Base-by-base conservation (phyloP, 1,140 invertebrate species). In the Zophobas morio region DNA sequence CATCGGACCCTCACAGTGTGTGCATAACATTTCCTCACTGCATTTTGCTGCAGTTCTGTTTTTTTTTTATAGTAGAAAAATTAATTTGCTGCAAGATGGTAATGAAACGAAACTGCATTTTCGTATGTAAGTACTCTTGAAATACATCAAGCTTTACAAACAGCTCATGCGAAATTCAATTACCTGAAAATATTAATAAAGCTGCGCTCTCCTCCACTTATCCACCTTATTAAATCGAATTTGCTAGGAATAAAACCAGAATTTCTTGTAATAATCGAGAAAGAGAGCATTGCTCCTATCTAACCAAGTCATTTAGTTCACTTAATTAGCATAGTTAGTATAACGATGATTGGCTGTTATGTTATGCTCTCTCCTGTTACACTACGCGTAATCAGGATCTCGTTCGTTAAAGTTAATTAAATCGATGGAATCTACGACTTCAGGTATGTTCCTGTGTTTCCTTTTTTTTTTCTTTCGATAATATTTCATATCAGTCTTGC, bases 381-480 rank as follows among this genome's bases (percentile, higher is more conserved):
- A 66, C 60, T 39, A 66, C 42, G 42, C 60, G 71, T 56, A 73
- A 73, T 73, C 71, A 56, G 71, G 1, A 72, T 54, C 49, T 54
- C 71, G 37, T 73, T 73, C 71, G 71, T 73, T 73, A 73, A 73
- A 56, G 37, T 73, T 73, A 73, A 73, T 73, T 73, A 56, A 56
- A 73, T 73, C 71, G 71, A 73, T 66, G n/a, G 42, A 66, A 66
- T 66, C 39, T 39, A 4, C 57, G 6, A 37, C 32, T 63, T 4
- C 57, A 63, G 57, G 57, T 63, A 63, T 39, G 57, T 39, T 39
- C 57, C 35, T 63, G 57, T 63, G 57, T 6, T 32, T 56, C 42
- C 42, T 3, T 35, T 56, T 36, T 66, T 66, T 66, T 32, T 66
- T 66, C 8, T 66, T 40, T 66, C 39, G 6, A 32, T 40, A 42